A percentile compares a stretch with the other conserved stretches of the same genome.
Conservation (phyloP, 2,113 vertebrate genomes). For the Dermatemys mawii region DNA sequence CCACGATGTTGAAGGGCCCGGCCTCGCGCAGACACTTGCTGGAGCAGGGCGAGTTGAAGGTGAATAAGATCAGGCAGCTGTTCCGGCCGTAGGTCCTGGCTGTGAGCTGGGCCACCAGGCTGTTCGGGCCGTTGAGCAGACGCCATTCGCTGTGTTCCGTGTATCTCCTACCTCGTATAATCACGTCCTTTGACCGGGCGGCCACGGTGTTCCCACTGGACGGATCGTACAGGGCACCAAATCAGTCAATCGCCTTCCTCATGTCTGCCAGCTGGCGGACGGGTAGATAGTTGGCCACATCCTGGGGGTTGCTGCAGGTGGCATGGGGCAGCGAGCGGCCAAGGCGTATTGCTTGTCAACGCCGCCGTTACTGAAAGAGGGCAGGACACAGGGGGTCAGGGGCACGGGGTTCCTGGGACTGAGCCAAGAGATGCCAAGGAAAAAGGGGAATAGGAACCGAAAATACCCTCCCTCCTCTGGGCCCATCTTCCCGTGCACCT, state of each 20-base stretch:
- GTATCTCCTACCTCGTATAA: accelerated
- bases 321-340: neutral
- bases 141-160: neutral
- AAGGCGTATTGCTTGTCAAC: neutral
- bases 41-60: neutral
- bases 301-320: neutral
- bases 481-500: no score
- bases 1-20: neutral
- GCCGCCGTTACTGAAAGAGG: neutral
- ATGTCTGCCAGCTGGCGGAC: accelerated
- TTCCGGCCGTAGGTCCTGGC: neutral
- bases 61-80: neutral
- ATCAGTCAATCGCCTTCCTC: accelerated
- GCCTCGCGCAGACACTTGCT: no score
- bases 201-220: neutral
- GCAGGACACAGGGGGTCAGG: neutral
- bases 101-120: neutral
- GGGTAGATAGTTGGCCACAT: neutral
- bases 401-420: neutral
- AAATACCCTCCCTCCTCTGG: neutral
- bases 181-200: neutral
- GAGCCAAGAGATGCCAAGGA: neutral
- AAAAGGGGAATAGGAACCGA: neutral
- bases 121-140: neutral
- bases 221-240: neutral